Percentiles rank a stretch among this genome's conserved stretches.
Evolutionary conservation across 2,888 invertebrate genomes (phyloP).

Genomic region (Tetheella fluctuosa): DNA sequence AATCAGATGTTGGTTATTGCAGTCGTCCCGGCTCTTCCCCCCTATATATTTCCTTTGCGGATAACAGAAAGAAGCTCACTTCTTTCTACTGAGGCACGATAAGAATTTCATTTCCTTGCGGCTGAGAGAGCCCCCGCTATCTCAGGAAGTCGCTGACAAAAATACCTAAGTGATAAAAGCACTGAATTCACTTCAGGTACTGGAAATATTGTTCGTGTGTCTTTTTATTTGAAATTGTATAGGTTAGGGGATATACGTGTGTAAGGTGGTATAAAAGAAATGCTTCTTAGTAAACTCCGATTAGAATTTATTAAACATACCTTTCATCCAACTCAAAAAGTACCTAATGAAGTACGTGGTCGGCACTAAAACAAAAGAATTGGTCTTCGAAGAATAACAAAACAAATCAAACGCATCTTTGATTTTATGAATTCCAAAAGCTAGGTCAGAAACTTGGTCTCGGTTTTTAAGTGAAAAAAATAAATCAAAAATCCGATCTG

Average conservation of each 20-base stretch:
- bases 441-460: conserved; percentile 78
- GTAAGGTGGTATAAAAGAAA: neutral
- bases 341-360: conserved; percentile 16
- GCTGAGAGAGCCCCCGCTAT: conserved; percentile 74
- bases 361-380: conserved; percentile 47
- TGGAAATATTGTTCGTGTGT: conserved; percentile 48
- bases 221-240: conserved; percentile 45
- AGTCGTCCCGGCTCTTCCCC: conserved; percentile 56
- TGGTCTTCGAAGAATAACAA: conserved; percentile 67
- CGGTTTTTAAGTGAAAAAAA: conserved; percentile 63
- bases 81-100: conserved; percentile 77
- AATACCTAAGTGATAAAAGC: conserved; percentile 81
- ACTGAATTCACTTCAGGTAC: conserved; percentile 70
- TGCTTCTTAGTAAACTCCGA: neutral
- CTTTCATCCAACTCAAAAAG: conserved; percentile 20
- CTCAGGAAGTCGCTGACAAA: conserved; percentile 80
- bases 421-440: conserved; percentile 81
- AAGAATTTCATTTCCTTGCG: conserved; percentile 84
- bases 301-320: conserved; percentile 35
- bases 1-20: conserved; percentile 77
- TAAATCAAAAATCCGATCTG: conserved; percentile 39
- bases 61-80: conserved; percentile 79
- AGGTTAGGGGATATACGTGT: conserved; percentile 16
- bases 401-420: conserved; percentile 60
- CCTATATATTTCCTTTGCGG: conserved; percentile 78